These are phyloP conservation scores for Hylaeus anthracinus DNA, from an alignment of 1,140 invertebrate species.

Conservation along the genomic window DNA sequence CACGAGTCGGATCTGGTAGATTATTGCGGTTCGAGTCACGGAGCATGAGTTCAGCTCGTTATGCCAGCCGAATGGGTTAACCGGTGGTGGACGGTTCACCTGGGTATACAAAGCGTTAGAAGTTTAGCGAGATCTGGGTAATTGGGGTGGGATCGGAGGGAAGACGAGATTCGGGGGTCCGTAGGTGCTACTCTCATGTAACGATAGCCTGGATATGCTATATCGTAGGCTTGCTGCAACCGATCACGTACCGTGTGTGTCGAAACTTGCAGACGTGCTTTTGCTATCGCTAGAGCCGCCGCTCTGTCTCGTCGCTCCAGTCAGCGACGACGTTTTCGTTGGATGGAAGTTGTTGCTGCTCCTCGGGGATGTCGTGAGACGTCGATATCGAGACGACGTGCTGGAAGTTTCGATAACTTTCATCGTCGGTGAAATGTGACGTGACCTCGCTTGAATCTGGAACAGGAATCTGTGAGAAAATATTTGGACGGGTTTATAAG, in stretches of 20 bases:
- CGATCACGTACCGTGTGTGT: slow-evolving; percentile 14
- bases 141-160: not conserved
- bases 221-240: slow-evolving; percentile 78
- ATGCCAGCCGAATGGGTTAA: not conserved
- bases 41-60: no score
- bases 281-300: slow-evolving; percentile 5
- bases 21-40: no score
- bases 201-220: slow-evolving; percentile 71
- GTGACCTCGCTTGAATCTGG: no score
- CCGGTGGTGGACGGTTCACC: not conserved
- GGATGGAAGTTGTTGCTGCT: slow-evolving; percentile 31
- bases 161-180: slow-evolving; percentile 20
- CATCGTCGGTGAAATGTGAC: not conserved
- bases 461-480: no score
- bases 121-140: not conserved
- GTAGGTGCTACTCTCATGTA: slow-evolving; percentile 38
- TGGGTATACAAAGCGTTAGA: not conserved
- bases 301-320: slow-evolving; percentile 12
- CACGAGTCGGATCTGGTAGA: no score
- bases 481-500: no score
- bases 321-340: slow-evolving; percentile 16
- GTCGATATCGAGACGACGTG: not conserved
- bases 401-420: not conserved
- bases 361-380: not conserved
- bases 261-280: slow-evolving; percentile 31